Conservation (phyloP, 2,797 vertebrate species). For the Spinus olivaceus region DNA sequence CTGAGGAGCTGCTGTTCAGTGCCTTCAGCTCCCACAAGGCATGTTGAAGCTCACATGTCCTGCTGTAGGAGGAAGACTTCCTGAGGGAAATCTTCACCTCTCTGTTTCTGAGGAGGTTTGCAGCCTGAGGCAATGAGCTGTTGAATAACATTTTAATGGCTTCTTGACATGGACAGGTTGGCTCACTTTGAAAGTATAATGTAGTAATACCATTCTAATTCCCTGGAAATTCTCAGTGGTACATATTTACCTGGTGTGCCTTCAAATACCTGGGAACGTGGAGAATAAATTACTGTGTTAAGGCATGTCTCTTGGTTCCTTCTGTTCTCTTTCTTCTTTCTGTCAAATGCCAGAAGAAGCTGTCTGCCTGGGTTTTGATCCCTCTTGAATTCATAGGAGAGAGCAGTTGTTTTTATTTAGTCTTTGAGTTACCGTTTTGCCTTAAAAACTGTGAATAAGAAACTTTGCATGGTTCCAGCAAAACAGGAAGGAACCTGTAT, state of each 20-base stretch:
- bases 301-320: neutral
- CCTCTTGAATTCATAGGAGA: neutral
- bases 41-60: neutral
- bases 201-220: neutral
- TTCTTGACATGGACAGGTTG: neutral
- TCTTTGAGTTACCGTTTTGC: neutral
- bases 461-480: neutral
- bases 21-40: neutral
- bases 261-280: neutral
- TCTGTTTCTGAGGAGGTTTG: neutral
- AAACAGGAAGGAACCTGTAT: neutral
- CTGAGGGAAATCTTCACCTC: neutral
- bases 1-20: neutral
- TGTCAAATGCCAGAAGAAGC: neutral
- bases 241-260: neutral
- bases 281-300: neutral
- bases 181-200: neutral
- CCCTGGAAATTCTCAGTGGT: neutral
- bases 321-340: neutral
- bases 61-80: neutral
- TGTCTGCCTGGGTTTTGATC: neutral
- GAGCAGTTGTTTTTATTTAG: neutral
- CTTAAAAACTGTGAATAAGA: neutral
- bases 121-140: conserved; percentile 17
- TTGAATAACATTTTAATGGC: neutral